Percentiles rank a stretch among this genome's conserved stretches.
These are phyloP conservation scores for Polypterus senegalus DNA, from an alignment of 2,113 vertebrate species.

Conservation along the genomic window DNA sequence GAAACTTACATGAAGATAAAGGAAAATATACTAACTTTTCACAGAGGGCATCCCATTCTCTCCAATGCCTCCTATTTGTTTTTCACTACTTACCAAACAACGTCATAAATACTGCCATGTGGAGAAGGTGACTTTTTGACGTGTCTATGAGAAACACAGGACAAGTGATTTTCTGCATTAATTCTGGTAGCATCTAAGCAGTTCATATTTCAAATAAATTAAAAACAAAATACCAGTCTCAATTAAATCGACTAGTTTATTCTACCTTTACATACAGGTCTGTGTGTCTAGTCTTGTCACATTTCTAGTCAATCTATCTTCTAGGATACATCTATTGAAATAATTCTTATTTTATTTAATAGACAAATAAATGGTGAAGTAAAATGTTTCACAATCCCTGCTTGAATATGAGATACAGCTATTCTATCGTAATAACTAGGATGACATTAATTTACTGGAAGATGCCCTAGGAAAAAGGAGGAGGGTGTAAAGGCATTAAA, in stretches of 20 bases:
- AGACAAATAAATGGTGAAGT: conserved; percentile 77
- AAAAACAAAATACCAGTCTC: not conserved
- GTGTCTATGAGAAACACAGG: no score
- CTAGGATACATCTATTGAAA: conserved; percentile 51
- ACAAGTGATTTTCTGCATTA: no score
- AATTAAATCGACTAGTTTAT: not conserved
- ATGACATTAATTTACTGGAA: conserved; percentile 68
- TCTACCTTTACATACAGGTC: not conserved
- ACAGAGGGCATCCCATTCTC: no score
- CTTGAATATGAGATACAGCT: conserved; percentile 57
- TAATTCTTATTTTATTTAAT: conserved; percentile 75
- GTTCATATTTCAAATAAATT: not conserved
- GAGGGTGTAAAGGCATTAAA: conserved; percentile 59
- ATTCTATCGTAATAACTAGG: conserved; percentile 52
- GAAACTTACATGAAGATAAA: no score
- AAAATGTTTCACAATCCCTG: conserved; percentile 62
- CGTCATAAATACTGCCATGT: no score
- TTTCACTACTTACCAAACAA: no score
- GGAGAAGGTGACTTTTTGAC: no score
- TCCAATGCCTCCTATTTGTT: no score
- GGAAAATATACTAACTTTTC: no score
- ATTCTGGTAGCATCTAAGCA: no score
- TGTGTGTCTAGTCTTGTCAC: conserved; percentile 32
- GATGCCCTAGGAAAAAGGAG: conserved; percentile 54
- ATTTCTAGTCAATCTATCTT: conserved; percentile 52